These are phyloP conservation scores for Anguilla anguilla DNA, from an alignment of 2,797 vertebrate genomes.

Conservation along the genomic window DNA sequence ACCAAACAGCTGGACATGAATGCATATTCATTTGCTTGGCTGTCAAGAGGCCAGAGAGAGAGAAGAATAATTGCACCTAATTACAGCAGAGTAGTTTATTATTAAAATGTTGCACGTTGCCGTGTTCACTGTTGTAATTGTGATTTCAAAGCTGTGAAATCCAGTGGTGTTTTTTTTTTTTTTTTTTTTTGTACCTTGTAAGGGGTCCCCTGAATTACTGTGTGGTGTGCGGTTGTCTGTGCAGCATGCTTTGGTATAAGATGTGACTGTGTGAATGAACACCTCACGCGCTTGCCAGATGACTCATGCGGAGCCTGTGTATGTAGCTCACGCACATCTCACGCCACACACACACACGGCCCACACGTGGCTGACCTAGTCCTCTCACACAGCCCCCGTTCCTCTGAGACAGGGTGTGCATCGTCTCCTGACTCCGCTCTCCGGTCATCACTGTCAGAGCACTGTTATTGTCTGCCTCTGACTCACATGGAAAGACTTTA, in stretches of 20 bases:
- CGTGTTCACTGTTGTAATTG: conserved; percentile 42
- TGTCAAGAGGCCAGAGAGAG: conserved; percentile 33
- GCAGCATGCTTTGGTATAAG: neutral
- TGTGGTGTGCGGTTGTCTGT: neutral
- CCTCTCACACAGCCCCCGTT: neutral
- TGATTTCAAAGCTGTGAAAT: conserved; percentile 53
- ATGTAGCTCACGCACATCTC: neutral
- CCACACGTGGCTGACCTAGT: neutral
- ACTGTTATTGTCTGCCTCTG: neutral
- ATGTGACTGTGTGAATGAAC: neutral
- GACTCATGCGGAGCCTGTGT: neutral
- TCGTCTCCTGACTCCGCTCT: neutral
- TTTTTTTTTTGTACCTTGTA: neutral
- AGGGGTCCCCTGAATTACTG: neutral
- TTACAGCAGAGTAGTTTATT: conserved; percentile 43
- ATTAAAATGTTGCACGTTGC: conserved; percentile 44
- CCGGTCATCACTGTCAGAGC: neutral
- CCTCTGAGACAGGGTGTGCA: neutral
- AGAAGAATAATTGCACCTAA: conserved; percentile 17
- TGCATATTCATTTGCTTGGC: neutral
- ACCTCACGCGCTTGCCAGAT: neutral
- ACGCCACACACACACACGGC: neutral
- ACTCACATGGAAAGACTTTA: neutral
- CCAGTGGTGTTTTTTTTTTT: neutral
- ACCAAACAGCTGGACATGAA: neutral